Conservation (phyloP, 2,113 vertebrate species). For the Dendrocopos noguchii region DNA sequence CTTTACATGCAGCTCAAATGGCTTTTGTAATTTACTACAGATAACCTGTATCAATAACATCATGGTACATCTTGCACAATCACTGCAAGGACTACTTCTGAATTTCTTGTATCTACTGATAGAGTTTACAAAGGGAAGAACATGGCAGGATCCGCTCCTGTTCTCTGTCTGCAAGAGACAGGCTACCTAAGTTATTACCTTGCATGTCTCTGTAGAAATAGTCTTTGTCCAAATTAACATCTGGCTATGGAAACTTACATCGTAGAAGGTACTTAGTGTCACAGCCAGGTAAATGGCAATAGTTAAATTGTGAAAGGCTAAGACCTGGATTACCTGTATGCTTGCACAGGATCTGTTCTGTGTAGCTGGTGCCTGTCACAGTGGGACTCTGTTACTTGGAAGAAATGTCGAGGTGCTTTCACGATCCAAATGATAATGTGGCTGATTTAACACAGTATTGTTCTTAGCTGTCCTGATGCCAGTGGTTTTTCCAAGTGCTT, state of each 20-base stretch:
- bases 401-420: background rate
- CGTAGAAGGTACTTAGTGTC: background rate
- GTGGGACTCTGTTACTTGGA: background rate
- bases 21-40: fast-evolving
- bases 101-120: background rate
- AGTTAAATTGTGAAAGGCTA: background rate
- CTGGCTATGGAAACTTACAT: background rate
- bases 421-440: background rate
- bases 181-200: background rate
- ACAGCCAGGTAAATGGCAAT: background rate
- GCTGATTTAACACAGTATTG: background rate
- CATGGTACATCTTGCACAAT: background rate
- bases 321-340: background rate
- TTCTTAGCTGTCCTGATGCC: background rate
- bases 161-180: background rate
- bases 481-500: background rate
- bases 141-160: background rate
- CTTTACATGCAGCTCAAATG: background rate
- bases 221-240: background rate
- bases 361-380: background rate
- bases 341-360: background rate
- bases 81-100: background rate
- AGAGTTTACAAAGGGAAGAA: background rate
- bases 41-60: background rate
- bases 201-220: background rate